Evolutionary conservation across 2,888 invertebrate species (phyloP), one percentile per base, ranked within the genome.

Genomic region (Heliconius sara): DNA sequence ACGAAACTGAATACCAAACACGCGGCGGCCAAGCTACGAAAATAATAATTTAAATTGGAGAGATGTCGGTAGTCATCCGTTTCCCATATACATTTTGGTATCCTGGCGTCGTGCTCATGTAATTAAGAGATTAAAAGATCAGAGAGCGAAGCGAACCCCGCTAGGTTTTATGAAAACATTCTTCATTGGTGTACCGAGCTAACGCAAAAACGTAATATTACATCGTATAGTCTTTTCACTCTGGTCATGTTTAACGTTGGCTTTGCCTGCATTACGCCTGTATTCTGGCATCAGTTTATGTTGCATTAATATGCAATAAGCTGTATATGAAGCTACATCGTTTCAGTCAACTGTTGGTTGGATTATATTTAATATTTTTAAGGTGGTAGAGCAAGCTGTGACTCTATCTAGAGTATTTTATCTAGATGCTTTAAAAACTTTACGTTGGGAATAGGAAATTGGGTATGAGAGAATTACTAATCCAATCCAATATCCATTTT

Each of bases 81-180:
- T 92, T 92, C 68, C 74, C 91, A 89, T 88, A 89, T 90, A 91
- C 91, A 90, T 91, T 93, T 92, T 87, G 87, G 89, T 91, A 92
- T 89, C 89, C 89, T 85, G 87, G 88, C 87, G 87, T 90, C 88
- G 89, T 90, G 88, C 90, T 91, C 91, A 91, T 92, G 92, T 93
- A 92, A 93, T 93, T 93, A 92, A 91, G 92, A 92, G 93, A 93
- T 93, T 93, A 93, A 92, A 92, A 92, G 90, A 92, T 93, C 92
- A 90, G 87, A 84, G 83, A 85, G 85, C 83, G 86, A 84, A 87
- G 87, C 86, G 88, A 86, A 86, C 84, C 85, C 86, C 80, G 83
- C 86, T 85, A 86, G 87, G 86, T 89, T 90, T 91, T 90, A 80
- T 79, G 79, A 79, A 81, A 81, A 81, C 81, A 79, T 78, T 76